Conservation (phyloP, 53 echinoderm and acorn worm genomes). For the Stichopus horrens region DNA sequence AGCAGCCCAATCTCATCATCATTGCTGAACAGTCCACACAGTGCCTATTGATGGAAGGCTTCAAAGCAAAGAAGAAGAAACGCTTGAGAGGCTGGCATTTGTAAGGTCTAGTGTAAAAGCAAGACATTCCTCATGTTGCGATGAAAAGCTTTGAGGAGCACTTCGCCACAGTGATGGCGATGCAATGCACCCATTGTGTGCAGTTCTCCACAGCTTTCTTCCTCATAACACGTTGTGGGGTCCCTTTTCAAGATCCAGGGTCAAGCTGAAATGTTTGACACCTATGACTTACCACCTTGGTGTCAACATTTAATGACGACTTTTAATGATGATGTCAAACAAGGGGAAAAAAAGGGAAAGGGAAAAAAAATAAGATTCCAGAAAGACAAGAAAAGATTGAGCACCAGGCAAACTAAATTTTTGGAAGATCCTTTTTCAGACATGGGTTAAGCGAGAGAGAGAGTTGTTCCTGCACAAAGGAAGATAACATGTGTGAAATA, state of each 20-base stretch:
- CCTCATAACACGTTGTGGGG: conserved; percentile 29
- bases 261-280: conserved; percentile 27
- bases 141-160: conserved; percentile 31
- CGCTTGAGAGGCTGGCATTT: conserved; percentile 5
- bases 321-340: conserved; percentile 17
- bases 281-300: background rate
- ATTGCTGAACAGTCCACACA: background rate
- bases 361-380: too few relatives aligned
- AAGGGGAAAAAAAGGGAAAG: background rate
- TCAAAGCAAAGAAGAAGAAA: background rate
- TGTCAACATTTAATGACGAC: background rate
- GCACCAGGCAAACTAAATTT: too few relatives aligned
- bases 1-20: background rate
- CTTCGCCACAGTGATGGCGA: background rate
- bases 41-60: background rate
- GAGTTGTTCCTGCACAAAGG: too few relatives aligned
- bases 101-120: background rate
- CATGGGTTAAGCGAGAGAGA: too few relatives aligned
- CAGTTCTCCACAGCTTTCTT: background rate
- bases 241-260: conserved; percentile 19
- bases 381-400: too few relatives aligned
- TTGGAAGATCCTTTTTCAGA: too few relatives aligned
- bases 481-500: too few relatives aligned
- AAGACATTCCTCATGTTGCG: conserved; percentile 37
- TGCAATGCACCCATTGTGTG: background rate